Base-by-base conservation (phyloP, 2,888 invertebrate species). In the Drosophila antonietae region DNA sequence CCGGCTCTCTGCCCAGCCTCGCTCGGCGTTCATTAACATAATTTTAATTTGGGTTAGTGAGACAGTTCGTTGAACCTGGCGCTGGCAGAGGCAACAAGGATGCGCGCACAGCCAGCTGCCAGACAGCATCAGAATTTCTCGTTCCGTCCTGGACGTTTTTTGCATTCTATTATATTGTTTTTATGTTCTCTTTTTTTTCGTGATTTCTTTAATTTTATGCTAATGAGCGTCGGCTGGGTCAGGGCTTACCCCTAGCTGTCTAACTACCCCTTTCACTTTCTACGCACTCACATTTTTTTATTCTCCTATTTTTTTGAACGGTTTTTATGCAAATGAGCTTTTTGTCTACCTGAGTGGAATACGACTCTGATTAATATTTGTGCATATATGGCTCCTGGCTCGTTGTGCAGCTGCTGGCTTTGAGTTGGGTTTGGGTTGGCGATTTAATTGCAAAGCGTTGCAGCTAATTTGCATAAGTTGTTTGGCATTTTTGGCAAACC, bases 11-110 rank as follows among this genome's bases (percentile, higher is more conserved):
- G 59, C 35, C 44, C 35, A 44, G 18, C 55, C 15, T 43, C 66
- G 51, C 65, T 73, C 78, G 56, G 57, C 75, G 73, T 85, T 88
- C 88, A 91, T 91, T 91, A 91, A 91, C 91, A 91, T 91, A 91
- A 91, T 91, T 91, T 91, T 91, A 91, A 91, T 91, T 90, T 91
- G 85, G 91, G 90, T 91, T 91, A 91, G 89, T 90, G 88, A 91
- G 89, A 83, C 88, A 81, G 83, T 83, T 83, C 83, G 84, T 87
- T 87, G 86, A 87, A 87, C 86, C 70, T 75, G 61, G 37, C 62
- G 47, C 5, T 35, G 33, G 67, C 39, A 51, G 47, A 28, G 66
- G 44, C 64, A 70, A 47, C 78, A 53, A 74, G 64, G 62, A 65
- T 63, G 59, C 59, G 61, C 68, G 62, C 70, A 46, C 65, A 55